phyloP scores from a whole-genome alignment of 1,140 invertebrate genomes.

The Heliconius nattereri region DNA sequence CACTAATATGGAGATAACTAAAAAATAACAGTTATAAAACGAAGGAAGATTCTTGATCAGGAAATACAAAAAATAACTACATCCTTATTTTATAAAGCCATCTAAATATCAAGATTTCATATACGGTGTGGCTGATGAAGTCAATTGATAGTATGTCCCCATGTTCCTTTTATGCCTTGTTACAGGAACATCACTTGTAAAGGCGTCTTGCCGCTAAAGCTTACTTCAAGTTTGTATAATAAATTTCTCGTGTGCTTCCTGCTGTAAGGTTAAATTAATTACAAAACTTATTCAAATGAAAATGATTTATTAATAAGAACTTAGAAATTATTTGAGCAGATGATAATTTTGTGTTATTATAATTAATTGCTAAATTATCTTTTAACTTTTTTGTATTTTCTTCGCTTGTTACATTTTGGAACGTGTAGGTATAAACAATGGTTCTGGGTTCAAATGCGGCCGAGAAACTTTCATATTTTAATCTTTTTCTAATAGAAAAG shows the following conservation, averaged over 20 bases:
- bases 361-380: too few relatives aligned
- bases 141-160: not conserved
- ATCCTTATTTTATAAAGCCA: not conserved
- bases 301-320: not conserved
- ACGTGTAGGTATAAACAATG: too few relatives aligned
- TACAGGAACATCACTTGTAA: not conserved
- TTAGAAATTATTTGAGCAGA: not conserved
- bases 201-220: slow-evolving; percentile 2
- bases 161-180: slow-evolving; percentile 2
- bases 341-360: not conserved
- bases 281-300: slow-evolving; percentile 1
- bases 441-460: too few relatives aligned
- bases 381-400: too few relatives aligned
- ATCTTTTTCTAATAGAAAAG: too few relatives aligned
- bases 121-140: not conserved
- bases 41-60: too few relatives aligned
- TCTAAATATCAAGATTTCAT: not conserved
- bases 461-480: too few relatives aligned
- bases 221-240: not conserved
- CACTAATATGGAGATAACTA: too few relatives aligned
- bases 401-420: too few relatives aligned
- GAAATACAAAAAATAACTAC: not conserved
- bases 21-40: too few relatives aligned
- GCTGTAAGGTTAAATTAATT: slow-evolving; percentile 11
- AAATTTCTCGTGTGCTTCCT: not conserved